A percentile compares a stretch with the other conserved stretches of the same genome.
These are phyloP conservation scores for Oryctolagus cuniculus DNA, from an alignment of 2,113 vertebrate genomes.

Conservation along the genomic window DNA sequence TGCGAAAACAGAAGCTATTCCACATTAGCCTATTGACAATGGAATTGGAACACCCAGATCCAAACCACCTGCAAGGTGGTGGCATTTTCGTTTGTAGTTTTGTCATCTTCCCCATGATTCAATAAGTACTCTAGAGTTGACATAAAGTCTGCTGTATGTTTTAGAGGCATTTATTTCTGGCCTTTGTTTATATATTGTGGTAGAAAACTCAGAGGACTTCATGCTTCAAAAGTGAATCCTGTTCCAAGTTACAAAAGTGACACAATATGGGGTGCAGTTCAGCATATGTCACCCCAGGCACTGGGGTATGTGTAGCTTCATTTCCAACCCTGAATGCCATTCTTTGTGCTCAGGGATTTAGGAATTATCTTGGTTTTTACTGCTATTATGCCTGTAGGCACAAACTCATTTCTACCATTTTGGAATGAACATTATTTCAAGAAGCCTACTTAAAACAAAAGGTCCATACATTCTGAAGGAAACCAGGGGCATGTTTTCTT, in stretches of 20 bases:
- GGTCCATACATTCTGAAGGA: neutral
- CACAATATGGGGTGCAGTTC: neutral
- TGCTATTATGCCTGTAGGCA: neutral
- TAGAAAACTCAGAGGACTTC: slow-evolving; percentile 26
- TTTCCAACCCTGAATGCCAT: neutral
- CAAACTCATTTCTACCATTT: neutral
- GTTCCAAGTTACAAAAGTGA: slow-evolving; percentile 24
- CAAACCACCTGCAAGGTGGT: neutral
- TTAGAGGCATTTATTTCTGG: slow-evolving; percentile 18
- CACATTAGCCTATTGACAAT: neutral
- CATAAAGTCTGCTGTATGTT: slow-evolving; percentile 43
- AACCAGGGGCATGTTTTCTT: neutral
- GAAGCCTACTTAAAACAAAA: neutral
- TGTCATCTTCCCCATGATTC: neutral
- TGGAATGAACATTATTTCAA: neutral
- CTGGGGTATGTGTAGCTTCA: neutral
- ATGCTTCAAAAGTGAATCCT: slow-evolving; percentile 39
- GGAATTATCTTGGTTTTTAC: neutral
- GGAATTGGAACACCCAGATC: neutral
- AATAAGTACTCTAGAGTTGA: slow-evolving; percentile 37
- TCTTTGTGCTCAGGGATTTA: neutral
- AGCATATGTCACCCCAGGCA: neutral
- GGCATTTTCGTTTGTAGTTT: neutral
- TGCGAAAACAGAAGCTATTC: neutral
- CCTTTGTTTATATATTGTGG: slow-evolving; percentile 37